Percentiles rank a stretch among this genome's conserved stretches.
Conservation (phyloP, 2,797 vertebrate species). For the Bradypus variegatus region DNA sequence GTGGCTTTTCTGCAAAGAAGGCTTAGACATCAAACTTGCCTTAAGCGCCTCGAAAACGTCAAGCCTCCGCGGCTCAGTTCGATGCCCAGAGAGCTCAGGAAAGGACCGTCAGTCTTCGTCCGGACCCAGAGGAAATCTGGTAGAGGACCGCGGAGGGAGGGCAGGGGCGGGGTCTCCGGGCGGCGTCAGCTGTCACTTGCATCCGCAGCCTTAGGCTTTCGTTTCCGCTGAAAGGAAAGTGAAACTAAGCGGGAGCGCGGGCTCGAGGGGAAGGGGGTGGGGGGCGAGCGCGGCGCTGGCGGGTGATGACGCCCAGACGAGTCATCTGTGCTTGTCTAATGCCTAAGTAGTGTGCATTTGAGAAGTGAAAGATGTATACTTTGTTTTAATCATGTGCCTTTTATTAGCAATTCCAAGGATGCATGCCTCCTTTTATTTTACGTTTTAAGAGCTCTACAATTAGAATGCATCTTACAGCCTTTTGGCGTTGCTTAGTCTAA, state of each 20-base stretch:
- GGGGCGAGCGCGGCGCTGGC: too few species aligned
- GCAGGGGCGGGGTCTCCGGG: neutral
- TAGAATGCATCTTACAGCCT: neutral
- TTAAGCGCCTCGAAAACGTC: neutral
- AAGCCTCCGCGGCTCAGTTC: neutral
- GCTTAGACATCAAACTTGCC: slow-evolving; percentile 39
- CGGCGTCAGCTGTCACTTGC: neutral
- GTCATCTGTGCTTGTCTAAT: neutral
- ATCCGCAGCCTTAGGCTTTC: slow-evolving; percentile 27
- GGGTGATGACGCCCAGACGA: neutral
- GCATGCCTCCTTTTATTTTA: neutral
- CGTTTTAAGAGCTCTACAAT: neutral
- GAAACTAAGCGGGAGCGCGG: slow-evolving; percentile 28
- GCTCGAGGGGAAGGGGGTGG: neutral
- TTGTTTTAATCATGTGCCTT: fast-evolving
- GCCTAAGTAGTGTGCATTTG: neutral
- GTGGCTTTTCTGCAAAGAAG: neutral
- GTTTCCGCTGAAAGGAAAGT: slow-evolving; percentile 52
- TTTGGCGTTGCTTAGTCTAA: neutral
- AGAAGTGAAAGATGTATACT: too few species aligned
- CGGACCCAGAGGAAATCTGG: fast-evolving
- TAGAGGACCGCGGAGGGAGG: fast-evolving
- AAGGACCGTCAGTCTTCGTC: too few species aligned
- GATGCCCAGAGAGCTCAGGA: neutral
- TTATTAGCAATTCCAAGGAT: neutral